Conservation (phyloP, 2,113 vertebrate genomes). For the Coptodon rendalli region DNA sequence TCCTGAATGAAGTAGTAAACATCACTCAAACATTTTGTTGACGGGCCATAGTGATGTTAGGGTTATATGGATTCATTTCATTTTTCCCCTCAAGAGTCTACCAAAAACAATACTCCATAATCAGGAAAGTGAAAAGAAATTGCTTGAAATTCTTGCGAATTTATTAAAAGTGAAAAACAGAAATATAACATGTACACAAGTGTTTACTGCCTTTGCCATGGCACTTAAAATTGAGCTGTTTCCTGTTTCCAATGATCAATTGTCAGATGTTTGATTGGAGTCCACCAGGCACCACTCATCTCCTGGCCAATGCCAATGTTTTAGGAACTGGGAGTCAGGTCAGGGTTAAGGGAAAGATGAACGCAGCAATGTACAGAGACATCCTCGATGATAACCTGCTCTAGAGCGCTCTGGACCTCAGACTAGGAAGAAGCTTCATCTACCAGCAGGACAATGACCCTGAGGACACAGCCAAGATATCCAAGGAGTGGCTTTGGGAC, state of each 20-base stretch:
- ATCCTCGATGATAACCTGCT: not conserved
- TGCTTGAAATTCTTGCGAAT: not conserved
- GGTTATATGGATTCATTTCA: not conserved
- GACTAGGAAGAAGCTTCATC: not conserved
- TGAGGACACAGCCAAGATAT: not conserved
- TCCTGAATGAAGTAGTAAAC: not conserved
- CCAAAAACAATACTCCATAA: not conserved
- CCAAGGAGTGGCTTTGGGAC: not conserved
- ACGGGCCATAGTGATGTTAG: not conserved
- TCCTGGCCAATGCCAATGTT: not conserved
- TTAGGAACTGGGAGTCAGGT: not conserved
- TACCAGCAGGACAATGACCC: not conserved
- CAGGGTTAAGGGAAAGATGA: not conserved
- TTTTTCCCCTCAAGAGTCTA: not conserved
- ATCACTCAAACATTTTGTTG: not conserved
- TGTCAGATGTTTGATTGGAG: not conserved
- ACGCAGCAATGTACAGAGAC: not conserved
- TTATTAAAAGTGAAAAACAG: not conserved
- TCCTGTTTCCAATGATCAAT: not conserved
- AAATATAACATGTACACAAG: not conserved
- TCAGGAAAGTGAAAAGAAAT: not conserved
- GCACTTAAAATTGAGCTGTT: not conserved
- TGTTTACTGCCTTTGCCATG: not conserved
- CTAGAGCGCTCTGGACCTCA: accelerated
- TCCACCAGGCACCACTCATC: not conserved